These are phyloP conservation scores for Neodiprion lecontei DNA, from an alignment of 1,140 invertebrate species.

Conservation along the genomic window DNA sequence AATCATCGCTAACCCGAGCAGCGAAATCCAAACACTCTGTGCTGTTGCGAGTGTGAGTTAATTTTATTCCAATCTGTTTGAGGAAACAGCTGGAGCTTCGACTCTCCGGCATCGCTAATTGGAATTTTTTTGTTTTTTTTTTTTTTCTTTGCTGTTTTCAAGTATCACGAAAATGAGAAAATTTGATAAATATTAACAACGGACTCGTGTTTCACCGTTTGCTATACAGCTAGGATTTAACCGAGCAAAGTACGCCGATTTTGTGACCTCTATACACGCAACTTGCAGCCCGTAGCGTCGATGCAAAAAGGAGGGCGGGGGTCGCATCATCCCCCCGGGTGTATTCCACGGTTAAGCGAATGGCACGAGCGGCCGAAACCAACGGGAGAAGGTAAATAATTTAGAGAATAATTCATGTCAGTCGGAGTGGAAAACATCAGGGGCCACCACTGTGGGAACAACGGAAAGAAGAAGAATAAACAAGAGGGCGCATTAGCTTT, in stretches of 20 bases:
- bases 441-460: background rate
- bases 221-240: too few species aligned
- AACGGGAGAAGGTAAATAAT: background rate
- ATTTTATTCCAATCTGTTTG: background rate
- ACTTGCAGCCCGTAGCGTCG: background rate
- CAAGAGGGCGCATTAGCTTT: background rate
- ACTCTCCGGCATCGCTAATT: too few species aligned
- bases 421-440: background rate
- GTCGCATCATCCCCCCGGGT: background rate
- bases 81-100: too few species aligned
- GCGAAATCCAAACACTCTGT: too few species aligned
- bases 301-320: background rate
- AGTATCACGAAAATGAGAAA: too few species aligned
- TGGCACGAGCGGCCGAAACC: background rate
- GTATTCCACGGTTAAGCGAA: background rate
- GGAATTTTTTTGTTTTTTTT: too few species aligned
- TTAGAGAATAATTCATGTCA: slow-evolving; percentile 2
- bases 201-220: too few species aligned
- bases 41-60: background rate
- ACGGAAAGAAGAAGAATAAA: background rate
- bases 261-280: too few species aligned
- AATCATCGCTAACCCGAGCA: background rate
- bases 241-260: too few species aligned
- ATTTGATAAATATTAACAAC: too few species aligned
- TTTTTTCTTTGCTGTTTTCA: too few species aligned